Evolutionary conservation across 2,797 vertebrate genomes (phyloP), one percentile per base, ranked within the genome.

Genomic region (Nasua narica): DNA sequence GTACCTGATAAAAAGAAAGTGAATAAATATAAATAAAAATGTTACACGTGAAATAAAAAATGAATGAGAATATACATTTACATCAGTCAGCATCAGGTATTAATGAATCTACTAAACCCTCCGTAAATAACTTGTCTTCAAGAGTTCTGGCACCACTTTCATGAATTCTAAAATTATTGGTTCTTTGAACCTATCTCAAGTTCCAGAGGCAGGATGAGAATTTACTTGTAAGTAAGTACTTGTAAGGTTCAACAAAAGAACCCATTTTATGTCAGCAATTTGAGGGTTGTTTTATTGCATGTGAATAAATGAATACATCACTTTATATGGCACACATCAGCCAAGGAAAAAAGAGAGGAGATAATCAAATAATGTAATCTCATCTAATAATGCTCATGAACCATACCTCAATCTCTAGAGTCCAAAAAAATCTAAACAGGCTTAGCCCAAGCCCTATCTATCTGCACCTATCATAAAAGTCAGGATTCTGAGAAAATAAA

Each of bases 1-100:
- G 99, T 67, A 99, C 98, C 99, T 99, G 72, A 0, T 0, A 76
- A 88, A 91, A 89, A 93, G 65, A 94, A 90, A 77, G 32, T 81
- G n/a, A 84, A 96, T 54, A 83, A 74, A 72, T 25, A 67, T 56
- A 86, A 91, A 65, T 72, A 50, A 67, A 95, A 95, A 88, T 65
- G 90, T 74, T 85, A 85, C 4, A 83, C 3, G 67, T 40, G 2
- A 19, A 95, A 69, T 85, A 4, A 93, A 92, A 96, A 97, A 81
- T 43, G 3, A 88, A 65, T 58, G 21, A 70, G 43, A 91, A 90
- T 50, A 46, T 58, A 74, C 32, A 84, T 48, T 72, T 67, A 81
- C 0, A 93, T 18, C 10, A 62, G 4, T 85, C 8, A 86, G 40
- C 90, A 70, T 79, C 82, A 69, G 43, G 13, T 60, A 91, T 69